Evolutionary conservation across 2,113 vertebrate genomes (phyloP), one percentile per base, ranked within the genome.

Genomic region (Cryptotis parvus): DNA sequence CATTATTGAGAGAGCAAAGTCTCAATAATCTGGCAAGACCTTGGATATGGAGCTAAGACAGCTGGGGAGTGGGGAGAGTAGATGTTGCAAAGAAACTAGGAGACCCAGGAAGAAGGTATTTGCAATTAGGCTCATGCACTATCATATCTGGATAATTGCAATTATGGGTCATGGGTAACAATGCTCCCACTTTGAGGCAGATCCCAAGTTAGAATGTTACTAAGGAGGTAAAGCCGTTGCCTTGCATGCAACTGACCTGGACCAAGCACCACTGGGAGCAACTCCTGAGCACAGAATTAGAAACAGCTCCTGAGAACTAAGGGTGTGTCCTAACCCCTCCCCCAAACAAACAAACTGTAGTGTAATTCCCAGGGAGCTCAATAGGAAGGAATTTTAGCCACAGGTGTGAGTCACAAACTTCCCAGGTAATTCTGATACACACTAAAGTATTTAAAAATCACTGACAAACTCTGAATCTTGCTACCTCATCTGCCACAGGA

Each of bases 401-500:
- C 66, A 14, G 55, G 31, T 65, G 43, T 65, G 22, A 24, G 55
- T 90, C 65, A 75, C 37, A 84, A 89, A 58, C 8, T 11, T 92
- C 73, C 58, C 61, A 58, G 76, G 82, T 78, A 74, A 31, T 91
- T 77, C 80, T 55, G 33, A 70, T 69, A 49, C 24, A 35, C 37
- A 31, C 37, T 70, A 9, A 91, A 52, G 11, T 84, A 33, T 70
- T 94, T 37, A 90, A 55, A 16, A 73, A 61, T 70, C 7, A 43
- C 9, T 45, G 29, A 78, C 9, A 77, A 49, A 3, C 9, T 55
- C 79, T 33, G 35, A 87, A 76, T 81, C 24, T 68, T 41, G 81
- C 79, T 49, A 84, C 31, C 27, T 91, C 31, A 75, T 70, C 81
- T 79, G 27, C 37, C 69, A 88, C 87, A 66, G 63, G 81, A 78